phyloP scores from a whole-genome alignment of 2,113 vertebrate species.

The Numida meleagris region DNA sequence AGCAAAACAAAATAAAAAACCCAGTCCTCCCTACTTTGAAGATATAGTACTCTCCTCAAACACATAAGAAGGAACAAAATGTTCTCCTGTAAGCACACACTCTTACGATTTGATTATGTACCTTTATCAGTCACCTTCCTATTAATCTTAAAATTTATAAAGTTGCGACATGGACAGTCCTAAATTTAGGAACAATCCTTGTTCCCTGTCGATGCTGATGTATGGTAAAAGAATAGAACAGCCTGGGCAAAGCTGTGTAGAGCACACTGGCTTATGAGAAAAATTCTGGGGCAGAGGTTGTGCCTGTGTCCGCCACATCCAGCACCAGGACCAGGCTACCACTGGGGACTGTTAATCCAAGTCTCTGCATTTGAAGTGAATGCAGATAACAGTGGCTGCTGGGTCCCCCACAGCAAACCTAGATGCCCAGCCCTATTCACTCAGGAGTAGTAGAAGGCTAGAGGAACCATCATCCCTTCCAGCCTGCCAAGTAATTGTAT shows the following conservation, averaged over 20 bases:
- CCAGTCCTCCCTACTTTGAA: not conserved
- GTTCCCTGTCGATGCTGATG: not conserved
- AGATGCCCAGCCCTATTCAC: accelerated
- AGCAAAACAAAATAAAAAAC: not conserved
- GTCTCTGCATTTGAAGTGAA: not conserved
- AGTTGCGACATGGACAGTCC: not conserved
- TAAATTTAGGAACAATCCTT: not conserved
- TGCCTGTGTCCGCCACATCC: accelerated
- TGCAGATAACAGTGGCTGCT: not conserved
- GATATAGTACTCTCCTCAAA: not conserved
- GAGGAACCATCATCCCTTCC: not conserved
- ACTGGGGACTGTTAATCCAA: not conserved
- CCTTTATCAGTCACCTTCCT: not conserved
- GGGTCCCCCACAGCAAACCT: not conserved
- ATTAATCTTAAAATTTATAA: not conserved
- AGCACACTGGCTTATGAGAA: not conserved
- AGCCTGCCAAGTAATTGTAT: not conserved
- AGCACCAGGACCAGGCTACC: not conserved
- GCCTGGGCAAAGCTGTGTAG: not conserved
- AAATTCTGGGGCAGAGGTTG: not conserved
- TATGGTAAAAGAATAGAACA: not conserved
- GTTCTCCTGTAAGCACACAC: not conserved
- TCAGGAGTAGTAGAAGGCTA: not conserved
- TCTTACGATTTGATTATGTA: not conserved
- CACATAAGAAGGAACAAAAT: conserved; percentile 12